Percentiles rank a stretch among this genome's conserved stretches.
Conservation (phyloP, 2,888 invertebrate species). For the Holacanthella duospinosa region DNA sequence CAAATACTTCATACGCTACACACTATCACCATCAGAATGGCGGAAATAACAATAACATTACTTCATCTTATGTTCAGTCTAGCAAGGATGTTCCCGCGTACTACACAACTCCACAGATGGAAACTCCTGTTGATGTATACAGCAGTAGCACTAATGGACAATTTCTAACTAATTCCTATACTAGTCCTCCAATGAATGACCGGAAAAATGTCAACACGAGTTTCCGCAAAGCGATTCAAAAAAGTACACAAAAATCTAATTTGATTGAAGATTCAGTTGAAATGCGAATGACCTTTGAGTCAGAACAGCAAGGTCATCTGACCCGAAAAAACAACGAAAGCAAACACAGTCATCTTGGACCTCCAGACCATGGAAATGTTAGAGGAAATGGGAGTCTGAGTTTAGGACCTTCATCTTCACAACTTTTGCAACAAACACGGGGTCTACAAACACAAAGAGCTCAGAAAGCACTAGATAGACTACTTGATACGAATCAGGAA, state of each 20-base stretch:
- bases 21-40: constrained; percentile 16
- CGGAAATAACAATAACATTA: background rate
- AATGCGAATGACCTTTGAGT: constrained; percentile 27
- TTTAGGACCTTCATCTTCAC: no score
- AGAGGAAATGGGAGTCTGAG: no score
- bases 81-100: background rate
- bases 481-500: background rate
- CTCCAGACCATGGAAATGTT: background rate
- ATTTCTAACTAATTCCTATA: constrained; percentile 21
- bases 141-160: constrained; percentile 1
- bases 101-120: background rate
- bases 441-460: constrained; percentile 25
- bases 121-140: background rate
- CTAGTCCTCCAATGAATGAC: constrained; percentile 27
- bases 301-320: background rate
- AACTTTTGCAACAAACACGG: background rate
- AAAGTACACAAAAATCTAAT: constrained; percentile 45
- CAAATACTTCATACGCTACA: background rate
- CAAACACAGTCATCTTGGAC: constrained; percentile 9
- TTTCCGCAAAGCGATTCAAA: constrained; percentile 35
- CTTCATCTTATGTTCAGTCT: constrained; percentile 6
- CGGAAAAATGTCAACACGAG: constrained; percentile 36
- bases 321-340: constrained; percentile 9
- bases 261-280: constrained; percentile 50
- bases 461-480: constrained; percentile 33